Base-by-base conservation (phyloP, 2,888 invertebrate genomes). In the Spodoptera littoralis region DNA sequence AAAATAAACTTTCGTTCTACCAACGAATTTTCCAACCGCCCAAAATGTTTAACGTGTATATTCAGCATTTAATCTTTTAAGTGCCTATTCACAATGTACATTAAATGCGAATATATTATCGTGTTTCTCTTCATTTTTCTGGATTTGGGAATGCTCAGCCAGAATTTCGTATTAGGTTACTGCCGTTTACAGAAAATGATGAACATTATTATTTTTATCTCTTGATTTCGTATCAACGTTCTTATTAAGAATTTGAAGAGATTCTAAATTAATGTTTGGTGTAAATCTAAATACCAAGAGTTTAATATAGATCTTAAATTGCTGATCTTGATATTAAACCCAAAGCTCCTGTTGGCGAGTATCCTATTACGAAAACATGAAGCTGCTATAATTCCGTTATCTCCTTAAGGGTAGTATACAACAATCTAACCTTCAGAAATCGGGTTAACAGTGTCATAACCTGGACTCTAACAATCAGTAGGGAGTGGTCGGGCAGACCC, bases 391-490 rank as follows among this genome's bases (percentile, higher is more conserved):
- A 73, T 67, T 52, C 53, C 47, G 57, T 65, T 65, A 67, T 65
- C 45, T 67, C n/a, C 27, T 73, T 68, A 70, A 70, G 63, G 64
- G 51, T 62, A 65, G 22, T 53, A 27, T 62, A 71, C 81, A 79
- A 50, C 53, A 80, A 84, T 83, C 75, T 81, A 82, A 81, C 79
- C 74, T 83, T 73, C 73, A 69, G 80, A 82, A 87, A 87, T 83
- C 82, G 81, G 87, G 89, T 89, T 89, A 89, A 89, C 83, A 79
- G 83, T 84, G 84, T 84, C 83, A 88, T 89, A 87, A 88, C 85
- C 81, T 79, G 82, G 77, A 79, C 80, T 65, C 56, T 84, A 80
- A 86, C 88, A 90, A 89, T 89, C 88, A 86, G 82, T 76, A 71
- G 80, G 81, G 80, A 89, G 88, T 88, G 84, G 82, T 80, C 72